Base-by-base conservation (phyloP, 2,113 vertebrate species). In the Oceanites oceanicus region DNA sequence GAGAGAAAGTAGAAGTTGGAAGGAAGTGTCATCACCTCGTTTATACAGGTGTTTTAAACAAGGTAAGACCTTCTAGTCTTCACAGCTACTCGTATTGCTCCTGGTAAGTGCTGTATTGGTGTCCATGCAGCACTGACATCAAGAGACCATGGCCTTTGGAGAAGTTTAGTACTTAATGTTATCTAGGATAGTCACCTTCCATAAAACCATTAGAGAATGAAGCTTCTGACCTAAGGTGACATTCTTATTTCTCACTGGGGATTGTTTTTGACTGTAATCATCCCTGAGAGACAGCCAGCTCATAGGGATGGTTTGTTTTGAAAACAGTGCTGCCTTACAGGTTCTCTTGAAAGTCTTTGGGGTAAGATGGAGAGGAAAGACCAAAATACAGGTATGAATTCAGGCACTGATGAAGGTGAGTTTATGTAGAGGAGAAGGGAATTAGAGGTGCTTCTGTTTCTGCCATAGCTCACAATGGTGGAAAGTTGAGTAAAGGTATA, bases 51-150 rank as follows among this genome's bases (percentile, higher is more conserved):
- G 44, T 45, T 29, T 40, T 15, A 61, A 70, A 52, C 22, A 14
- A 6, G 4, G 13, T 7, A 13, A 67, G 59, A n/a, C 32, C 23
- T 9, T 56, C 22, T 49, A 15, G 15, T 22, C 32, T 70, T 42
- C 42, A 32, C 0, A 4, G 52, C 16, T 59, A 6, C 9, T 49
- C 7, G 0, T 8, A 7, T 27, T 34, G 2, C 7, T 71, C 13
- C 65, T 45, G 47, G 2, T 11, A 42, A 15, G 22, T 45, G 19
- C 16, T 71, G 8, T 10, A 10, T 6, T 67, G 19, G 10, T 65
- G 42, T 21, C 53, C n/a, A 3, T 30, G 19, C 6, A 49, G 44
- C 75, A 36, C 27, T 49, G 27, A 10, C 27, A n/a, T 34, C 14
- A 45, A 50, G 13, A 23, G 12, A 21, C 53, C 3, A 0, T 15